Conservation (phyloP, 1,140 invertebrate genomes). For the Listronotus bonariensis region DNA sequence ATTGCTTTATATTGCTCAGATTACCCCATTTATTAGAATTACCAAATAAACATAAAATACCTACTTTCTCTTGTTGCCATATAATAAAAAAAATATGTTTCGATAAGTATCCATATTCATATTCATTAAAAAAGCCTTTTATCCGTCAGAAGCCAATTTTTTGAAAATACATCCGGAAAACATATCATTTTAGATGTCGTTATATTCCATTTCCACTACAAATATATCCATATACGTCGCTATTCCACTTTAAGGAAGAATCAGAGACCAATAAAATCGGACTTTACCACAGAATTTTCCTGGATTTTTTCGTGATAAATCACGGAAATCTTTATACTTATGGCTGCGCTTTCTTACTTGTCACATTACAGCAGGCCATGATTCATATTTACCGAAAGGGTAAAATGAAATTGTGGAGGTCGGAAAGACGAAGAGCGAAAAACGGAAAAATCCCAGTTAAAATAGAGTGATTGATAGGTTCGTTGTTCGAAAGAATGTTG, state of each 20-base stretch:
- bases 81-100: too few relatives aligned
- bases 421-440: too few relatives aligned
- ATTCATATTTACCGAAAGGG: conserved; percentile 36
- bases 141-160: background rate
- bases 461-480: too few relatives aligned
- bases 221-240: conserved; percentile 33
- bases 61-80: too few relatives aligned
- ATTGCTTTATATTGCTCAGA: too few relatives aligned
- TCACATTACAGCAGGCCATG: conserved; percentile 33
- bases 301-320: conserved; percentile 38
- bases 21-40: too few relatives aligned
- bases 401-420: too few relatives aligned
- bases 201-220: conserved; percentile 17
- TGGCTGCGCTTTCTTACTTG: conserved; percentile 32
- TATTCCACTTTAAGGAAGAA: conserved; percentile 36
- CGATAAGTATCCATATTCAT: too few relatives aligned
- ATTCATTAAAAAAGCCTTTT: too few relatives aligned
- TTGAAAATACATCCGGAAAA: conserved; percentile 14
- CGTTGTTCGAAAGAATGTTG: too few relatives aligned
- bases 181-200: conserved; percentile 22
- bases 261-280: conserved; percentile 40
- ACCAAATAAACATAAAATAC: too few relatives aligned
- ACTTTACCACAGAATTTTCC: conserved; percentile 33
- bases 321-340: conserved; percentile 36
- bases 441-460: too few relatives aligned